These are phyloP conservation scores for Molossus molossus DNA, from an alignment of 2,797 vertebrate genomes.

Conservation along the genomic window DNA sequence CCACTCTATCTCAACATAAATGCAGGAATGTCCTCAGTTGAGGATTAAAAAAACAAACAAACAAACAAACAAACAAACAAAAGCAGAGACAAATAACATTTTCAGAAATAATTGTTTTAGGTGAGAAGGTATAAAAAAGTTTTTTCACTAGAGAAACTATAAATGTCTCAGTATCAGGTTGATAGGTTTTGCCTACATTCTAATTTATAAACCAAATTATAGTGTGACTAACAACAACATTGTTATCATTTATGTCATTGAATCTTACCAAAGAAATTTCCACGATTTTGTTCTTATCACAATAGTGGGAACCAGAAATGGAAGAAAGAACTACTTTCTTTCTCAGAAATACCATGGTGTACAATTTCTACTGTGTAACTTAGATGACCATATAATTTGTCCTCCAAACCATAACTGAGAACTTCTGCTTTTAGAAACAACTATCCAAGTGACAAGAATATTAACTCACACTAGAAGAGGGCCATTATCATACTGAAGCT, in stretches of 20 bases:
- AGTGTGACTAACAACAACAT: constrained; percentile 7
- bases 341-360: not conserved
- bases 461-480: constrained; percentile 58
- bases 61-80: not conserved
- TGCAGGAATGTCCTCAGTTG: too few species aligned
- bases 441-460: constrained; percentile 19
- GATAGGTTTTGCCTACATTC: not conserved
- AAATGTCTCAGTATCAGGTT: not conserved
- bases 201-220: constrained; percentile 60
- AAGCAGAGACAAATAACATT: constrained; percentile 30
- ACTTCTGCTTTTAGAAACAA: constrained; percentile 62
- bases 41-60: too few species aligned
- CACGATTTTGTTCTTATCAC: constrained; percentile 27
- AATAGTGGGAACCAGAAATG: constrained; percentile 48
- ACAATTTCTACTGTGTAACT: constrained; percentile 19
- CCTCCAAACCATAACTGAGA: constrained; percentile 23
- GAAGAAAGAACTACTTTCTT: constrained; percentile 16
- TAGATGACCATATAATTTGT: constrained; percentile 4
- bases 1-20: too few species aligned
- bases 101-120: constrained; percentile 48
- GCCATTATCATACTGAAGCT: not conserved
- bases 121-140: not conserved
- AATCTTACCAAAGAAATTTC: constrained; percentile 28
- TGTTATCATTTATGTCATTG: constrained; percentile 36
- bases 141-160: constrained; percentile 57